These are phyloP conservation scores for Boleophthalmus pectinirostris DNA, from an alignment of 2,113 vertebrate genomes.

Conservation along the genomic window DNA sequence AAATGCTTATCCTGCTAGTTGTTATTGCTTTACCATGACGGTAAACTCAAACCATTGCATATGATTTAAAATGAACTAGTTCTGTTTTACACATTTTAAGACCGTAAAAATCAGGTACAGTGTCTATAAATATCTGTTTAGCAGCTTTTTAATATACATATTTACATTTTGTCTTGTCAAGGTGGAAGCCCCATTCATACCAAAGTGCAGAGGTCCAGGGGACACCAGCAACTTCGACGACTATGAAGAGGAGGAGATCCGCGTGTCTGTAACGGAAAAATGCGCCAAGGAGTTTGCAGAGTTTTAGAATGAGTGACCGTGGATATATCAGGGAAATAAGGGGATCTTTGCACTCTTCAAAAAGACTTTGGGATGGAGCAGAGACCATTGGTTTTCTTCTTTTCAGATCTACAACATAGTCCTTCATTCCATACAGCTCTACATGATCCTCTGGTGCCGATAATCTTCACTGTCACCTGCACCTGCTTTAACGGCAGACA, in stretches of 20 bases:
- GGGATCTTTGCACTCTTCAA: conserved; percentile 95
- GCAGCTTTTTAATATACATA: background rate
- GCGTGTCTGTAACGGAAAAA: conserved; percentile 97
- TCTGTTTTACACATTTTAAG: too few species aligned
- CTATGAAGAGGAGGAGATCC: conserved; percentile 98
- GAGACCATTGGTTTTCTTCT: conserved; percentile 81
- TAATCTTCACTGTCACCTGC: conserved; percentile 84
- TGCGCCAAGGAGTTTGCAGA: conserved; percentile 97
- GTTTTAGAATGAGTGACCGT: conserved; percentile 86
- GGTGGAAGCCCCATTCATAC: conserved; percentile 99
- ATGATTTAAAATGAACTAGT: too few species aligned
- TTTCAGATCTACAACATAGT: conserved; percentile 87
- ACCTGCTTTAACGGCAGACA: conserved; percentile 89
- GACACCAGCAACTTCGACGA: conserved; percentile 99
- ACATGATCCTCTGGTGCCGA: conserved; percentile 87
- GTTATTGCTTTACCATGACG: too few species aligned
- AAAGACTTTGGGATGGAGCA: conserved; percentile 87
- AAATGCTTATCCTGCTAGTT: too few species aligned
- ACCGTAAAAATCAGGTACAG: too few species aligned
- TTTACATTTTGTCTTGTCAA: conserved; percentile 49
- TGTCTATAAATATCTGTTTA: background rate
- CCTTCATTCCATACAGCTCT: conserved; percentile 93
- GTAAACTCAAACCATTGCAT: too few species aligned
- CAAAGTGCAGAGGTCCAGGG: conserved; percentile 98
- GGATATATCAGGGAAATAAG: conserved; percentile 84